Conservation (phyloP, 2,797 vertebrate species). For the Carapus acus region DNA sequence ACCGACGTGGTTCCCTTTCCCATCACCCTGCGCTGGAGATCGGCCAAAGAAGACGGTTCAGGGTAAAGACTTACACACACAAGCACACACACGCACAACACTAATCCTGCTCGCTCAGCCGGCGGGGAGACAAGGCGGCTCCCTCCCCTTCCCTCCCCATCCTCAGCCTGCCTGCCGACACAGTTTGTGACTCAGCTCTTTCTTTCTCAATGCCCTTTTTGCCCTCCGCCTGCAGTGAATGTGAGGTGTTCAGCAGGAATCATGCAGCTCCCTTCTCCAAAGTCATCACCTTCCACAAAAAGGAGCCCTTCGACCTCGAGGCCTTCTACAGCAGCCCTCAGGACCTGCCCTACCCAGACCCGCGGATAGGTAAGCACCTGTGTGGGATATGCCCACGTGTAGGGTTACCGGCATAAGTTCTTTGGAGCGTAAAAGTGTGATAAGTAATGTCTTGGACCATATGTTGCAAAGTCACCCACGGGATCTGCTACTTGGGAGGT, state of each 20-base stretch:
- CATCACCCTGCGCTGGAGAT: slow-evolving; percentile 94
- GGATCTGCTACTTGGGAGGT: slow-evolving; percentile 18
- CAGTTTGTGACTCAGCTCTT: slow-evolving; percentile 23
- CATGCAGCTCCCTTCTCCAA: slow-evolving; percentile 95
- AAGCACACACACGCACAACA: neutral
- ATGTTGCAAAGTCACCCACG: slow-evolving; percentile 11
- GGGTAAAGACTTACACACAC: slow-evolving; percentile 69
- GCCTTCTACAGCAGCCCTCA: slow-evolving; percentile 89
- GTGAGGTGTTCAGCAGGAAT: slow-evolving; percentile 94
- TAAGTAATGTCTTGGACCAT: slow-evolving; percentile 5
- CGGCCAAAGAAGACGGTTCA: slow-evolving; percentile 85
- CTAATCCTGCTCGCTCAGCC: neutral
- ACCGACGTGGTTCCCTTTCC: slow-evolving; percentile 90
- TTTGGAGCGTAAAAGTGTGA: too few species aligned
- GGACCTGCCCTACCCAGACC: slow-evolving; percentile 89
- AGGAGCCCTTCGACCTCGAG: slow-evolving; percentile 92
- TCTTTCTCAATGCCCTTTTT: too few species aligned
- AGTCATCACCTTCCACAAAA: slow-evolving; percentile 97
- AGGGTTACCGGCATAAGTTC: too few species aligned
- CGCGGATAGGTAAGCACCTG: slow-evolving; percentile 79
- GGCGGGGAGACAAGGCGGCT: slow-evolving; percentile 5
- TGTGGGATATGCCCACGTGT: too few species aligned
- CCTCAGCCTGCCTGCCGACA: too few species aligned
- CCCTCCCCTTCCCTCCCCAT: too few species aligned
- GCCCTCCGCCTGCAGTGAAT: slow-evolving; percentile 75